A percentile compares a stretch with the other conserved stretches of the same genome.
phyloP scores from a whole-genome alignment of 2,888 invertebrate genomes.

The Drosophila yooni region DNA sequence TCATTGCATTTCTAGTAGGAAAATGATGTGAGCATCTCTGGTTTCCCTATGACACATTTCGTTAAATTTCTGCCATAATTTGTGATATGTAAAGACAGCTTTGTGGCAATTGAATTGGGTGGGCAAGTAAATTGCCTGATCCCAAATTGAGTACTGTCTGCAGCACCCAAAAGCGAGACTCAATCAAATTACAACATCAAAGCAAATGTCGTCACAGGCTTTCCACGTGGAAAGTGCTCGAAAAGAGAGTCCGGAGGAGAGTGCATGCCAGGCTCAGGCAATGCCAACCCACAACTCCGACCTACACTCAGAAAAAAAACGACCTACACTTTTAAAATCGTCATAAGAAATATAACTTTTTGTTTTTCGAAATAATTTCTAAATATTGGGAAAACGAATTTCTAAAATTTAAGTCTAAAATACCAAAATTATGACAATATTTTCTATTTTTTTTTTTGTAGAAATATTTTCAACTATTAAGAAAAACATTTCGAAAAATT shows the following conservation, averaged over 20 bases:
- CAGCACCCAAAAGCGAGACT: constrained; percentile 37
- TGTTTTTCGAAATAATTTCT: not conserved
- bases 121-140: constrained; percentile 29
- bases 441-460: too few relatives aligned
- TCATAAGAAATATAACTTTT: rapidly evolving
- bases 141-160: constrained; percentile 8
- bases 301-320: not conserved
- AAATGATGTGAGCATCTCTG: not conserved
- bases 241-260: not conserved
- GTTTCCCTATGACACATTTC: not conserved
- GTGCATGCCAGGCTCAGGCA: not conserved
- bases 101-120: not conserved
- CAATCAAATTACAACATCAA: constrained; percentile 76
- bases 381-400: not conserved
- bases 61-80: not conserved
- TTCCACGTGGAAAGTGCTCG: constrained; percentile 5
- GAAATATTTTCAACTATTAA: too few relatives aligned
- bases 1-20: not conserved
- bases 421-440: too few relatives aligned
- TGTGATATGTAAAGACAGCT: not conserved
- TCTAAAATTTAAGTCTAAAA: too few relatives aligned
- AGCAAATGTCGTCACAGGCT: constrained; percentile 63
- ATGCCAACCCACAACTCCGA: not conserved
- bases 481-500: too few relatives aligned
- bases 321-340: not conserved